Base-by-base conservation (phyloP, 1,140 invertebrate genomes). In the Harlomillsia oculata region DNA sequence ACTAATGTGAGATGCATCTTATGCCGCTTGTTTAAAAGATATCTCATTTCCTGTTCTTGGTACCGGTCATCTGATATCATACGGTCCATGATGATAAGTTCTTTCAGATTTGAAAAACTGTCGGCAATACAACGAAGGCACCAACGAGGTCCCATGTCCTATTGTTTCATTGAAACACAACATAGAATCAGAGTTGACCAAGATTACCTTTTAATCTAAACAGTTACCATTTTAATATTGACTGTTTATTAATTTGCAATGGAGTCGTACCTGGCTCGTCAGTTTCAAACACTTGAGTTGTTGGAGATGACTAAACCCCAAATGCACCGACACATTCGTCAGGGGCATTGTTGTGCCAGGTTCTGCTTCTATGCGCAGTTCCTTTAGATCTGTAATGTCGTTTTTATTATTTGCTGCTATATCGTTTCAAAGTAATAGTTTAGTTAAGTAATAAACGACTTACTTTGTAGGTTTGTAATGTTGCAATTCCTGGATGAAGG, bases 11-110 rank as follows among this genome's bases (percentile, higher is more conserved):
- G 26, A 13, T 58, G 51, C 8, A 58, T 8, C 4, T 28, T 26
- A 18, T 21, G 40, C n/a, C 44, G 23, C n/a, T 43, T 45, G 29
- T 34, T 34, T 16, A 58, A 25, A 2, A 58, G 56, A 25, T 58
- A 58, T 9, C 20, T 30, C 1, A 58, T 16, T 20, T 58, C 56
- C 28, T 56, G 25, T 23, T 56, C 54, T 30, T 46, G 32, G 32
- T 58, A 58, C 16, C 56, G 32, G 29, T 58, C 56, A 28, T 58
- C 36, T n/a, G 48, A 51, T 34, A 58, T 58, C 5, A 49, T 43
- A 29, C 51, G 18, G 20, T 58, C 56, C 56, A 58, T 58, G 2
- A 58, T 26, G 1, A 37, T 52, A 0, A 58, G 32, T 13, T 58
- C 41, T 18, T 46, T 23, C 5, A 58, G 37, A 46, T 46, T 26